Evolutionary conservation across 2,888 invertebrate species (phyloP), one percentile per base, ranked within the genome.

Genomic region (Cerastis rubricosa): DNA sequence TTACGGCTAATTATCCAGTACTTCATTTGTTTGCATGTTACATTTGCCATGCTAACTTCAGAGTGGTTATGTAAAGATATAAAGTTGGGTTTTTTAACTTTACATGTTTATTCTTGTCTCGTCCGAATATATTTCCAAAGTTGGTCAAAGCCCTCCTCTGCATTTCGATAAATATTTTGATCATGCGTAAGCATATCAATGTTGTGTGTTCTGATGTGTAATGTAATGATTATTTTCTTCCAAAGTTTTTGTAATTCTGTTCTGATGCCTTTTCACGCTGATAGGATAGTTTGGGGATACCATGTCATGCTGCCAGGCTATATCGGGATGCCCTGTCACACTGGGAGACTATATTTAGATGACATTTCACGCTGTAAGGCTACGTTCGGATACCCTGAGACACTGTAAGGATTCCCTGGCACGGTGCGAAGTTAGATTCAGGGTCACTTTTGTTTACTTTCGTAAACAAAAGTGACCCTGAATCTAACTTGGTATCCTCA

Each of bases 101-200:
- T 8, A 35, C 8, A 51, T 25, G 43, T 59, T 71, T 11, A 54
- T 81, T 63, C 40, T 40, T 45, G 45, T 63, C 54, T 14, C 54
- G 63, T 54, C 81, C n/a, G 7, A 25, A 25, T 19, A 54, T 80
- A 14, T 43, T 64, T 25, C n/a, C 19, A 61, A 51, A 54, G 19
- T 29, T 47, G 14, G 22, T 40, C 43, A 61, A 59, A 66, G 49
- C 51, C 29, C 35, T 81, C 22, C 47, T 59, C 35, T 4, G 14
- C 5, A n/a, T 66, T 75, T n/a, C 19, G 25, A 66, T 35, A 59
- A 57, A 64, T n/a, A 49, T 25, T 49, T 51, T 43, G 6, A 19
- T 49, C 57, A 49, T 49, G 69, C 68, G 40, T 68, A 43, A 43
- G n/a, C 8, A 12, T 45, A 45, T 11, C 45, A 17, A 64, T 64